phyloP scores from a whole-genome alignment of 1,140 invertebrate genomes.

The Tetranychus cinnabarinus region DNA sequence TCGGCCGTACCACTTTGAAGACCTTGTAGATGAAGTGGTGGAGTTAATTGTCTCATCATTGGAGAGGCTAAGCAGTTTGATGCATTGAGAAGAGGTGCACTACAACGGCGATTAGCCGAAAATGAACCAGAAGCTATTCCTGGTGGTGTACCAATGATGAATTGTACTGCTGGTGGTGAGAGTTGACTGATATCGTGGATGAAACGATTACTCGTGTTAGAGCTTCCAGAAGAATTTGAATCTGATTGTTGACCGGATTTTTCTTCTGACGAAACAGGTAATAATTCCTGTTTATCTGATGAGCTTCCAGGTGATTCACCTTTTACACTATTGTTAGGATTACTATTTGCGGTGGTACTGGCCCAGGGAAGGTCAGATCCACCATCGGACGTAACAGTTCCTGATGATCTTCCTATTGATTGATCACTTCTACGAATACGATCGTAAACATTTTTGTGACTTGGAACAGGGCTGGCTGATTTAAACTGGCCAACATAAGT shows the following conservation, averaged over 20 bases:
- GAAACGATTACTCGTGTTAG: not conserved
- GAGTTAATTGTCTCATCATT: not conserved
- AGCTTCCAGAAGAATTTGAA: constrained; percentile 3
- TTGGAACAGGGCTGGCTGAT: constrained; percentile 8
- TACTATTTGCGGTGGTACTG: too few species aligned
- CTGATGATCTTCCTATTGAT: too few species aligned
- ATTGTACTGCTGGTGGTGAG: constrained; percentile 8
- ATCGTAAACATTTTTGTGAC: constrained; percentile 12
- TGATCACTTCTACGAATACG: constrained; percentile 9
- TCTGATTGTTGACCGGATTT: too few species aligned
- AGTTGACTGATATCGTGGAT: constrained; percentile 10
- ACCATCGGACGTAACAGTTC: too few species aligned
- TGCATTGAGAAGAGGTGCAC: constrained; percentile 1
- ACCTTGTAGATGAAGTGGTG: not conserved
- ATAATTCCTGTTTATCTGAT: not conserved
- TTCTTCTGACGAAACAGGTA: not conserved
- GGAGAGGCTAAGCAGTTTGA: not conserved
- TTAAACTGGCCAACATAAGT: too few species aligned
- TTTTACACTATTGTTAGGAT: too few species aligned
- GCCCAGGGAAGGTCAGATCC: too few species aligned
- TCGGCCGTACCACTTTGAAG: not conserved
- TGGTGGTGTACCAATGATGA: constrained; percentile 7
- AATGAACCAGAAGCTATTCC: not conserved
- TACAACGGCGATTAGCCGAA: not conserved
- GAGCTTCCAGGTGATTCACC: too few species aligned